Base-by-base conservation (phyloP, 2,797 vertebrate genomes). In the Danio tinwini region DNA sequence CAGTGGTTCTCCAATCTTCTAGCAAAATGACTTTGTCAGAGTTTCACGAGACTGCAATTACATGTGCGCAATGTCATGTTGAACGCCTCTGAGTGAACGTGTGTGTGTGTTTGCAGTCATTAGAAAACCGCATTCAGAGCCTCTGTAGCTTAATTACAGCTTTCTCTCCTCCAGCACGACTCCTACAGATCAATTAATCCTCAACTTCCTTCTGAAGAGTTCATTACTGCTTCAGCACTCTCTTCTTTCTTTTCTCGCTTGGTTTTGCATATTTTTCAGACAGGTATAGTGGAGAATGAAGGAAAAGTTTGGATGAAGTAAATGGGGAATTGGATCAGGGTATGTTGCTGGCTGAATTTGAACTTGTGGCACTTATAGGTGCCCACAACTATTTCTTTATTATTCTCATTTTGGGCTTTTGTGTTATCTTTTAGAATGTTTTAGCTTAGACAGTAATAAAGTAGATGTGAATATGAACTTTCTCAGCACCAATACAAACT, bases 151-250 rank as follows among this genome's bases (percentile, higher is more conserved):
- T 93, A 93, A 93, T 93, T 92, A 90, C 85, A 84, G 52, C 86
- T 71, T 84, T 87, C 89, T 87, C 85, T 79, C 62, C 74, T 72
- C 75, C 62, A 88, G 86, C 89, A 86, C 71, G 73, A 85, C 88
- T 88, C 74, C 44, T 87, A 87, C 81, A 84, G 90, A 91, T 92
- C 90, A 91, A 91, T 93, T 92, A 92, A 88, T 88, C 83, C 82
- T 75, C 56, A 75, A 84, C 87, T 86, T 68, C 88, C 82, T 91
- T 89, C 83, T 89, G 74, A 90, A 87, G 89, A 90, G 89, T 91
- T 93, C 85, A 91, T 94, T 90, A 90, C 77, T n/a, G 78, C 88
- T 87, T 91, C 88, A 88, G 89, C 88, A 90, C 89, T 74, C 83
- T 84, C 81, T 85, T 86, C 88, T 90, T 19, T 89, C 89, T 91